Conservation (phyloP, 2,797 vertebrate species). For the Catamblyrhynchus diadema region DNA sequence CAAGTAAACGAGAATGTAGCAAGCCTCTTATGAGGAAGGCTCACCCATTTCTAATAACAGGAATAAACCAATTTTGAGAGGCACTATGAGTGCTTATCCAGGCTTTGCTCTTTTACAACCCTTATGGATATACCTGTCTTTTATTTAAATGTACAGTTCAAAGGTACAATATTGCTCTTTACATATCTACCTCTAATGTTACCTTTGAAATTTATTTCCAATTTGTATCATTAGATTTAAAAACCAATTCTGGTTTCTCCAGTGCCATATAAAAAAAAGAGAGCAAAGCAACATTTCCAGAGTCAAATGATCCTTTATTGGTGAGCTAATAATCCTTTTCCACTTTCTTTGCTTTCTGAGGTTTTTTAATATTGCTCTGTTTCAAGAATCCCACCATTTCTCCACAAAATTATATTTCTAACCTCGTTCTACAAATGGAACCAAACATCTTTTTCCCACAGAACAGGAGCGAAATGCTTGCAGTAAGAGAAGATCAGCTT, state of each 20-base stretch:
- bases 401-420: background rate
- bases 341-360: background rate
- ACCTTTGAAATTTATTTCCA: background rate
- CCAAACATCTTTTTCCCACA: background rate
- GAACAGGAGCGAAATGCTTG: background rate
- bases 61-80: background rate
- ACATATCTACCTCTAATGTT: background rate
- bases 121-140: background rate
- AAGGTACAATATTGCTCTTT: background rate
- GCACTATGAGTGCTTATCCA: fast-evolving
- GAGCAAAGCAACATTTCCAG: background rate
- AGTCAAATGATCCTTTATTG: background rate
- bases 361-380: background rate
- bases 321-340: background rate
- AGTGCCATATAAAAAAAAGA: too few species aligned
- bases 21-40: background rate
- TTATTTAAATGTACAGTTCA: background rate
- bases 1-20: background rate
- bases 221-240: background rate
- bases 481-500: background rate
- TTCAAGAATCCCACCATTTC: background rate
- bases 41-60: background rate
- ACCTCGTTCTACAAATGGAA: background rate
- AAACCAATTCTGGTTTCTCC: background rate
- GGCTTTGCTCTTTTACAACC: background rate